Base-by-base conservation (phyloP, 2,113 vertebrate species). In the Dolichallabes microphthalmus region DNA sequence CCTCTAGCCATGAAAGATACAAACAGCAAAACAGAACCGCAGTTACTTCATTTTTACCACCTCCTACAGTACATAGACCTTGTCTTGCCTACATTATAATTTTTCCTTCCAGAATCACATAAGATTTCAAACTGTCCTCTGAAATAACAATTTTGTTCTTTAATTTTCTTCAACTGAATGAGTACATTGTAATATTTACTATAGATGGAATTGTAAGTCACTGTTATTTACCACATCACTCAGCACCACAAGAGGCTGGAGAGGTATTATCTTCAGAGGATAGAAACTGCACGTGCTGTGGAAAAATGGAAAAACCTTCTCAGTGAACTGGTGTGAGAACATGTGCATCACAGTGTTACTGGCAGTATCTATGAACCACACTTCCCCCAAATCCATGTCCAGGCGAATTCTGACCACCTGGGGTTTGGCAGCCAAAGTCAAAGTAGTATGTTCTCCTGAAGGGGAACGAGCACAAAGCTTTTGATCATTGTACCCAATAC, bases 231-330 rank as follows among this genome's bases (percentile, higher is more conserved):
- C 35, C 19, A 68, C 64, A 4, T 53, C 45, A 20, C n/a, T 8
- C n/a, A 81, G n/a, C 17, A 53, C 9, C 27, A 82, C 80, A 30
- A 55, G 68, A 53, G 3, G 45, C 45, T 55, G 8, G 9, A 82
- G 80, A 50, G 66, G 66, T 30, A 84, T 15, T 20, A 84, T 84
- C 27, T 53, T 78, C 19, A 84, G 61, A 78, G 83, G 19, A 52
- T 39, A 77, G 0, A 30, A 17, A 52, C 60, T 53, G 45, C 75
- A 63, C 61, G 53, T 17, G 22, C 73, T 78, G 11, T 80, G 52
- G 35, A 79, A 85, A 5, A 68, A 60, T 19, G 84, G 84, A 73
- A 85, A 85, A 53, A 85, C 83, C 20, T 58, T 61, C 64, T 80
- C 64, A 1, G 84, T 52, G 27, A 85, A 85, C 4, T 53, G 80